Base-by-base conservation (phyloP, 2,797 vertebrate genomes). In the Tadarida brasiliensis region DNA sequence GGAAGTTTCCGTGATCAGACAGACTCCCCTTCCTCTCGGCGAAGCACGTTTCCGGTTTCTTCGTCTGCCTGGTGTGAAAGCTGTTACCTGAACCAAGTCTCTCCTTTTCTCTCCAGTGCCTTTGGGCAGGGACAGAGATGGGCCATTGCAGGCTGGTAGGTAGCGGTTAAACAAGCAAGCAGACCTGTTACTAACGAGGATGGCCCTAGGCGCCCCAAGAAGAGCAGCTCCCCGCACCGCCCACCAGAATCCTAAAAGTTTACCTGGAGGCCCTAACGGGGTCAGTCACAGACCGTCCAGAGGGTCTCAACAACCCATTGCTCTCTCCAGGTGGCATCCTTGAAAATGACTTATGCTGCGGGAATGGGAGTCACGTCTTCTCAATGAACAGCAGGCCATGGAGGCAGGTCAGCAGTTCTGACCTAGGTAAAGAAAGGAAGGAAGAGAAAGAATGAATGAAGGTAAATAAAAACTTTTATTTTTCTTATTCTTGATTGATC, bases 11-110 rank as follows among this genome's bases (percentile, higher is more conserved):
- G 33, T 24, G n/a, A 20, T 7, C 5, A n/a, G 20, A 22, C 11
- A 0, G 35, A 6, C 1, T 9, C 56, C 35, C 1, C 19, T 22
- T 5, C 11, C 16, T 9, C 7, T 63, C 59, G 14, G 39, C 0
- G 7, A n/a, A 15, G 44, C 81, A 14, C 17, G 26, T 17, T 3
- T 47, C 5, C 3, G 6, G 8, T 33, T 51, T 51, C 61, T 11
- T 33, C 7, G 5, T 4, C 30, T 9, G 26, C 16, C 26, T 1
- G 14, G 30, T 5, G 19, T 22, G 80, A 47, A n/a, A 22, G 15
- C 3, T n/a, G 80, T 44, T 20, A 5, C 19, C 4, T 49, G 28
- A 10, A 24, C 8, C 61, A 20, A 20, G 57, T 9, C 11, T 51
- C 47, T 61, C 28, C 19, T 65, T 49, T n/a, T 22, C 11, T 9